These are phyloP conservation scores for Pemphredon lugubris DNA, from an alignment of 2,888 invertebrate species.

Conservation along the genomic window DNA sequence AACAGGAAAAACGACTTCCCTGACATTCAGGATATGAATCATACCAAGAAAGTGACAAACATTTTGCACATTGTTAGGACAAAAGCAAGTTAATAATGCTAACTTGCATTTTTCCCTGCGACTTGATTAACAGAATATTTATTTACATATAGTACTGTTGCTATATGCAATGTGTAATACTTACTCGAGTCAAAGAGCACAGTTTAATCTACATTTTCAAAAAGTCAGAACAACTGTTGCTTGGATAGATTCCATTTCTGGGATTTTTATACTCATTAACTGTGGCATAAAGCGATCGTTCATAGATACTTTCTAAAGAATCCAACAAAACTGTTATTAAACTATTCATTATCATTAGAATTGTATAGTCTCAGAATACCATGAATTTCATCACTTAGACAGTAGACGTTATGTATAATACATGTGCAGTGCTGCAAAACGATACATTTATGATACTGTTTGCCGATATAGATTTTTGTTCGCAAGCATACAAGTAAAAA, in stretches of 20 bases:
- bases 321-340: constrained; percentile 13
- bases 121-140: constrained; percentile 34
- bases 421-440: constrained; percentile 21
- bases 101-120: constrained; percentile 24
- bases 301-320: constrained; percentile 36
- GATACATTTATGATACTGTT: constrained; percentile 6
- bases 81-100: constrained; percentile 25
- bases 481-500: constrained; percentile 14
- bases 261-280: constrained; percentile 55
- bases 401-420: constrained; percentile 18
- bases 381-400: constrained; percentile 30
- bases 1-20: constrained; percentile 26
- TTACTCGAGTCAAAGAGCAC: constrained; percentile 15
- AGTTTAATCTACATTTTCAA: constrained; percentile 22
- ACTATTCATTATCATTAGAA: constrained; percentile 16
- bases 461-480: constrained; percentile 18
- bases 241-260: constrained; percentile 29
- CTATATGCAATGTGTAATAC: constrained; percentile 39
- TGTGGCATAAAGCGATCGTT: constrained; percentile 49
- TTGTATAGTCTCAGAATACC: constrained; percentile 35
- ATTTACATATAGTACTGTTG: constrained; percentile 25
- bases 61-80: constrained; percentile 26
- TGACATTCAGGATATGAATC: constrained; percentile 27
- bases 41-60: constrained; percentile 25
- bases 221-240: constrained; percentile 24